Evolutionary conservation across 2,797 vertebrate genomes (phyloP).

Genomic region (Ceyx erithaca): DNA sequence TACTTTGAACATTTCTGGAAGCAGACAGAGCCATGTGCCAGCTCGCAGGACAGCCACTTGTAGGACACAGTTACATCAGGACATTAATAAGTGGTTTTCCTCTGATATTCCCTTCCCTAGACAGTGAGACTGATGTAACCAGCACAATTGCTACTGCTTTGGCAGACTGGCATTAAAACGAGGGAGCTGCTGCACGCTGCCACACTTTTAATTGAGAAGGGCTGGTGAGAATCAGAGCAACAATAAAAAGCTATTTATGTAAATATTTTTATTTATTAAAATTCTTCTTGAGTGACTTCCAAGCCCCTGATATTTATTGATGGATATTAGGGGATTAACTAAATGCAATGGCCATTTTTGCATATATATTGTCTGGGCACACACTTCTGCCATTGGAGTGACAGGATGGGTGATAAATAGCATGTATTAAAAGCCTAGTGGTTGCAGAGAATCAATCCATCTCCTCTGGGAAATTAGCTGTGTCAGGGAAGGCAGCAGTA

Average conservation of each 20-base stretch:
- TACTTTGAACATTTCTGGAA: neutral
- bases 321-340: conserved; percentile 32
- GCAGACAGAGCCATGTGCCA: rapidly evolving
- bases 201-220: neutral
- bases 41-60: neutral
- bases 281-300: neutral
- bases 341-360: neutral
- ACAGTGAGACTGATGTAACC: neutral
- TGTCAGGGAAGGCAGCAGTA: neutral
- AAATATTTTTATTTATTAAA: conserved; percentile 32
- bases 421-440: conserved; percentile 1
- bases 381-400: neutral
- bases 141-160: neutral
- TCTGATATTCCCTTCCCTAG: neutral
- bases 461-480: conserved; percentile 49
- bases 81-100: neutral
- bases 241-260: neutral
- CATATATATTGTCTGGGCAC: neutral
- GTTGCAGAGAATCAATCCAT: conserved; percentile 26
- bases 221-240: neutral
- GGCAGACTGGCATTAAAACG: neutral
- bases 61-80: neutral
- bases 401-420: conserved; percentile 33
- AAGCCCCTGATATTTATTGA: neutral
- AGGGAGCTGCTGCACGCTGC: neutral